Evolutionary conservation across 1,140 invertebrate species (phyloP), one percentile per base, ranked within the genome.

Genomic region (Conus betulinus): DNA sequence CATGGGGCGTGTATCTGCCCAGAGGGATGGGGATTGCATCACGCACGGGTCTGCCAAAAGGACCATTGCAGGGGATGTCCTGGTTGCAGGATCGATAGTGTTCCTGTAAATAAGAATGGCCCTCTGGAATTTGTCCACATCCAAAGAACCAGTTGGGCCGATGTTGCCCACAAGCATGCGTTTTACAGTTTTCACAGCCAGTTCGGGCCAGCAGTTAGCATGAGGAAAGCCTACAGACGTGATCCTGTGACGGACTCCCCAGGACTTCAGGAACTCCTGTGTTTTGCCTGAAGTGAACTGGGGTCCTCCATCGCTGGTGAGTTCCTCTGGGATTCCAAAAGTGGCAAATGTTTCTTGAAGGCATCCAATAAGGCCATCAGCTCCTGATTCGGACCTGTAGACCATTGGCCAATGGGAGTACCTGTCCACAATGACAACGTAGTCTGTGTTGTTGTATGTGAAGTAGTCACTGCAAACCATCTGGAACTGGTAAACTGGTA

Each of bases 1-100:
- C n/a, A 79, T 91, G 92, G 8, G 89, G 92, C 55, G 13, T 15
- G 63, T 89, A 91, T 39, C 82, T 20, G 17, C 90, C 89, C 11
- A 88, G 89, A 0, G 52, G 88, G 23, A 92, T 91, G 17, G 91
- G 91, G 17, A 91, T 92, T 39, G 90, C 90, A 82, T 92, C 89
- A 63, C 17, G 60, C 25, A 91, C 87, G 39, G 90, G 89, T 84
- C 90, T 67, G 51, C 89, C 88, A 55, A 91, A 89, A 17, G 90
- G 87, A 10, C 87, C 25, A 3, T 84, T 74, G 90, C 90, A 10
- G 88, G 91, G 60, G 60, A 63, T 1, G 89, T 27, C 52, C 89
- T 89, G 11, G 88, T 89, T 3, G n/a, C 88, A 17, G 83, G 71
- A 55, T 90, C 88, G 3, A 88, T 88, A 3, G 88, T 90, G 79